Conservation (phyloP, 2,797 vertebrate genomes). For the Toxotes lorentzi region DNA sequence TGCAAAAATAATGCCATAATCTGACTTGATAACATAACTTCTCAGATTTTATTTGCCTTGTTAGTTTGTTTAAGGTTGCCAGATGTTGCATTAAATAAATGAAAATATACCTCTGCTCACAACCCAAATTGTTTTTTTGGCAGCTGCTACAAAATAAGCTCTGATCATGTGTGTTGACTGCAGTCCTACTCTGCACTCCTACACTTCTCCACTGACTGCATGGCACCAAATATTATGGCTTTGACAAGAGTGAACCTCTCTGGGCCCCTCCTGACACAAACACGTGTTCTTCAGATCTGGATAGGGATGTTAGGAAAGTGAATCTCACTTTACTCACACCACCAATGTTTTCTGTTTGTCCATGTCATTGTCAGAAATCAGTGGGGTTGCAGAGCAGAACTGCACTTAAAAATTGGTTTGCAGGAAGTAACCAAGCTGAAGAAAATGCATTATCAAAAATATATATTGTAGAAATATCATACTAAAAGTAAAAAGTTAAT, state of each 20-base stretch:
- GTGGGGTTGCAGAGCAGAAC: background rate
- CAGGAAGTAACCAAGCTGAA: background rate
- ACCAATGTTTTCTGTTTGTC: background rate
- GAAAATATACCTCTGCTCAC: conserved; percentile 20
- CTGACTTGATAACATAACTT: background rate
- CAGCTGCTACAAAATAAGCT: conserved; percentile 22
- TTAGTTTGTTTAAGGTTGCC: background rate
- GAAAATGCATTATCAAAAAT: background rate
- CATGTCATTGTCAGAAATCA: background rate
- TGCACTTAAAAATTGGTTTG: background rate
- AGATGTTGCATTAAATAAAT: conserved; percentile 13
- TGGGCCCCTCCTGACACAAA: conserved; percentile 1
- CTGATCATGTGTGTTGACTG: conserved; percentile 20
- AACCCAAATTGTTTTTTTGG: conserved; percentile 21
- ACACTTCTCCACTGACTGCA: conserved; percentile 5
- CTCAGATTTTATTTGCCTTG: background rate
- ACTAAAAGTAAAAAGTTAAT: background rate
- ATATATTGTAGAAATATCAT: background rate
- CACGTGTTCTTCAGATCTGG: background rate
- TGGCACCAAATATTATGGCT: conserved; percentile 27
- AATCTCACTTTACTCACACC: background rate
- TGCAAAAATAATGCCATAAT: background rate
- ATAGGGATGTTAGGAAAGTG: background rate
- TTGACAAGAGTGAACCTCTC: background rate
- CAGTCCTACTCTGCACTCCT: background rate